Evolutionary conservation across 2,113 vertebrate genomes (phyloP), one percentile per base, ranked within the genome.

Genomic region (Willisornis vidua): DNA sequence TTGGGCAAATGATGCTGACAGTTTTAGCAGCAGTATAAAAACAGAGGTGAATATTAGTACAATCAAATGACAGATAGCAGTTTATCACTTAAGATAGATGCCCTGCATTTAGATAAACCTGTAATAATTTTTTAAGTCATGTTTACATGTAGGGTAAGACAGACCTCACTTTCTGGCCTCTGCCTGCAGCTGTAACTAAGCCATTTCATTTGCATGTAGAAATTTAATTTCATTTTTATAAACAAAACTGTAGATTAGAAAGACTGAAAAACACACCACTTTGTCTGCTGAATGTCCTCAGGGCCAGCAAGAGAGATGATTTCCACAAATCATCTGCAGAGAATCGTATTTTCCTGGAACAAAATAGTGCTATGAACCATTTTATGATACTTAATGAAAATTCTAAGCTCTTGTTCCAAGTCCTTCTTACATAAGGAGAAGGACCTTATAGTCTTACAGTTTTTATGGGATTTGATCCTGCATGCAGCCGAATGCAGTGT

Each of bases 161-260:
- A 94, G 63, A 96, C 33, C 51, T 18, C 25, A 66, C 68, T 94
- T 91, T 41, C 58, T 78, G 82, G 33, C 63, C 33, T 85, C 43
- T 87, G 66, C 70, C 89, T 87, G 49, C 70, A 95, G 93, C 67
- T 94, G 94, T 51, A 91, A 76, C 65, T 33, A 87, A 94, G 48
- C 41, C 39, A 58, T 90, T 92, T 87, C 75, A 88, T 95, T 91
- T 96, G 45, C 20, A 12, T 93, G 85, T 78, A 91, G 76, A 88
- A 48, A 94, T 89, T 97, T 93, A 91, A 96, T 94, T 89, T 89
- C 82, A 63, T 55, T 63, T 90, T 84, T 87, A 61, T 94, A 97
- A 96, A 96, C 80, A 95, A 95, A 94, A 66, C 31, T 59, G 37
- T 72, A 82, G 88, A 93, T 82, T 93, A 79, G 55, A 76, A 89